Conservation (phyloP, 2,888 invertebrate species). For the Drosophila kuntzei region DNA sequence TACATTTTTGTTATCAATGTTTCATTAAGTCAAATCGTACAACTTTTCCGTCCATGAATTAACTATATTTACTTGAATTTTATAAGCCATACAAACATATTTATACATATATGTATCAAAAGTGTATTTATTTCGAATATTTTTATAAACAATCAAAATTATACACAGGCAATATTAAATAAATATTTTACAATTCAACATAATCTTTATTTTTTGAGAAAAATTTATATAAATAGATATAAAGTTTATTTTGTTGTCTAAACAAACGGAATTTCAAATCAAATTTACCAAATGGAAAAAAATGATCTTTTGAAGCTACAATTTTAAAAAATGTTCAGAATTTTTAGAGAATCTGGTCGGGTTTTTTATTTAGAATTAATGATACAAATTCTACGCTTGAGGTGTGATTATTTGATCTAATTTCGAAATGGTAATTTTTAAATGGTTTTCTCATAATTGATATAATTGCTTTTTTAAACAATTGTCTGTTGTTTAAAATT, state of each 20-base stretch:
- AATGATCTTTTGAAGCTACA: too few relatives aligned
- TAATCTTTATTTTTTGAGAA: neutral
- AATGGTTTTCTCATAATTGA: too few relatives aligned
- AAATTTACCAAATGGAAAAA: too few relatives aligned
- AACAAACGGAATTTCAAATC: neutral
- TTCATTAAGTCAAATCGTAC: slow-evolving; percentile 31
- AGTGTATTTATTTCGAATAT: slow-evolving; percentile 30
- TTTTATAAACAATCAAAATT: slow-evolving; percentile 35
- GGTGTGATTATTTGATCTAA: too few relatives aligned
- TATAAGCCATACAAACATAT: slow-evolving; percentile 44
- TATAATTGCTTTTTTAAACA: too few relatives aligned
- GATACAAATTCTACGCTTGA: too few relatives aligned
- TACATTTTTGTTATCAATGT: slow-evolving; percentile 28
- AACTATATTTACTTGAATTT: slow-evolving; percentile 19
- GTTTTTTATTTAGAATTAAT: too few relatives aligned
- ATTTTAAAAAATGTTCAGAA: too few relatives aligned
- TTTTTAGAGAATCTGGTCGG: too few relatives aligned
- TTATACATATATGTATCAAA: slow-evolving; percentile 14
- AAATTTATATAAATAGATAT: neutral
- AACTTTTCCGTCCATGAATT: slow-evolving; percentile 43
- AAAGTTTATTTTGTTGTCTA: neutral
- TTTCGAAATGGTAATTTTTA: too few relatives aligned
- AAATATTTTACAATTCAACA: slow-evolving; percentile 37
- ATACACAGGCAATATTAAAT: slow-evolving; percentile 42
- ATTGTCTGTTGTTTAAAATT: too few relatives aligned